A percentile compares a stretch with the other conserved stretches of the same genome.
phyloP scores from a whole-genome alignment of 1,140 invertebrate genomes.

The Cotesia vestalis region DNA sequence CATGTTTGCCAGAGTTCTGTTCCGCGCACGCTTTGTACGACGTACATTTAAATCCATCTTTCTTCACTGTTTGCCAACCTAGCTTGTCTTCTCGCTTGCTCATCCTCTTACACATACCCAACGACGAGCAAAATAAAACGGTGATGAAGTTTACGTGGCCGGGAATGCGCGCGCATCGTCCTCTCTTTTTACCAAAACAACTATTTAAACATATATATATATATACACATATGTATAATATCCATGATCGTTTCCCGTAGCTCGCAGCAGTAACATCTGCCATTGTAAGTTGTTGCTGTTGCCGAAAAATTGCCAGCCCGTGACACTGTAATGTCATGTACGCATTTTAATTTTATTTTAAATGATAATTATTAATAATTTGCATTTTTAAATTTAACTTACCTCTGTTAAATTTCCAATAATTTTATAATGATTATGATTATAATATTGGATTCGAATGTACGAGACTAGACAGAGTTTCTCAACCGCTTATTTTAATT shows the following conservation, averaged over 20 bases:
- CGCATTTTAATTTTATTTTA: not conserved
- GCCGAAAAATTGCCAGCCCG: constrained; percentile 13
- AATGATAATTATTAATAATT: too few species aligned
- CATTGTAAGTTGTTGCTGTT: not conserved
- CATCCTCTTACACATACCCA: not conserved
- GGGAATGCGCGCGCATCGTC: constrained; percentile 6
- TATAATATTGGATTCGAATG: too few species aligned
- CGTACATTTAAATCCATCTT: not conserved
- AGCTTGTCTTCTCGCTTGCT: not conserved
- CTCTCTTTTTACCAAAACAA: constrained; percentile 9
- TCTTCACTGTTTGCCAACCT: not conserved
- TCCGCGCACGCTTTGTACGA: not conserved
- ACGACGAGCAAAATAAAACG: too few species aligned
- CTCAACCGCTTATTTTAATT: too few species aligned
- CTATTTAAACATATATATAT: not conserved
- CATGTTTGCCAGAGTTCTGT: constrained; percentile 8
- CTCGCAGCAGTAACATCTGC: too few species aligned
- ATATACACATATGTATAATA: not conserved
- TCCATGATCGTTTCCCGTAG: too few species aligned
- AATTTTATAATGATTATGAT: too few species aligned
- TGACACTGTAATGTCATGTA: constrained; percentile 7
- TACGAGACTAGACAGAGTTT: too few species aligned
- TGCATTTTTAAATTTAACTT: too few species aligned
- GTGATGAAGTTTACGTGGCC: not conserved
- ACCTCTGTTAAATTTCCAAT: too few species aligned